Conservation (phyloP, 2,797 vertebrate genomes). For the Phrynocephalus forsythii region DNA sequence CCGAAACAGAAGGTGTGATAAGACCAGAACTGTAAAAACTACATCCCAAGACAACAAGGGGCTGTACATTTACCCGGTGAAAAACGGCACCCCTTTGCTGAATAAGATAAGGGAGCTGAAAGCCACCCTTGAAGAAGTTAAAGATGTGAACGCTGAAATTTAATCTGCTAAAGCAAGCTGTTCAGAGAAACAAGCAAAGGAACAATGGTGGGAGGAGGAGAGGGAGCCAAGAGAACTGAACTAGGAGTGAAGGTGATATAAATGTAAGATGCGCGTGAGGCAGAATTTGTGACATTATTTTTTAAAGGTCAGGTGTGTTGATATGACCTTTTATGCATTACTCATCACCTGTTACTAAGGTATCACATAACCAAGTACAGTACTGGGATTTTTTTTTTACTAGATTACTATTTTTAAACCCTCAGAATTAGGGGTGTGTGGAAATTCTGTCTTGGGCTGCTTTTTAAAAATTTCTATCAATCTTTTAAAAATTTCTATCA, state of each 20-base stretch:
- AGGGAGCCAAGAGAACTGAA: background rate
- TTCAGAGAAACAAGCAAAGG: background rate
- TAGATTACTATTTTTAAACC: no score
- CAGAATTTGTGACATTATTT: background rate
- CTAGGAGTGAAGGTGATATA: background rate
- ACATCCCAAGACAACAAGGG: no score
- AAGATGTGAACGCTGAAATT: background rate
- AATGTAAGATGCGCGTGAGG: background rate
- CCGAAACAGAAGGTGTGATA: background rate
- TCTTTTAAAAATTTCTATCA: no score
- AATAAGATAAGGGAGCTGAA: background rate
- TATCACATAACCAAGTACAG: no score
- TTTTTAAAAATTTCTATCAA: no score
- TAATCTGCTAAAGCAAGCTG: background rate
- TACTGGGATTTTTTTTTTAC: no score
- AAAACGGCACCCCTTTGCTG: background rate
- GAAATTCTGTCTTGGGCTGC: no score
- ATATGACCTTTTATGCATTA: no score
- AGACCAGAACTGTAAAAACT: background rate
- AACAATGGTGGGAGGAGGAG: no score
- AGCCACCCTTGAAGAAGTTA: background rate
- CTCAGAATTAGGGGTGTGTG: no score
- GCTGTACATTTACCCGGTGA: background rate
- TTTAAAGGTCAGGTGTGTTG: background rate
- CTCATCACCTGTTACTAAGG: no score